Conservation (phyloP, 2,797 vertebrate species). For the Silurus lanzhouensis region DNA sequence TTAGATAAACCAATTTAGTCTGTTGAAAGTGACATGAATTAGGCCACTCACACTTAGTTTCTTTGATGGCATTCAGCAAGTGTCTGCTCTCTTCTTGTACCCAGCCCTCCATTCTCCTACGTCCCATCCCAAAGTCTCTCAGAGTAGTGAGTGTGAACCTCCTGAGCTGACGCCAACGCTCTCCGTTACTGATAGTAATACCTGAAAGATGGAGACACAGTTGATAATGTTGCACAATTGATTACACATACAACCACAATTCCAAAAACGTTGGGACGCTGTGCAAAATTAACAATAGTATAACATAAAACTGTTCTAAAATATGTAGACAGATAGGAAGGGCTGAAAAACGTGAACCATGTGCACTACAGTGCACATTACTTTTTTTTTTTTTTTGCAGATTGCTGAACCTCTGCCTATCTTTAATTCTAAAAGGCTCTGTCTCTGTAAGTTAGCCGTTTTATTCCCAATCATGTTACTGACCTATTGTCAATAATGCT, state of each 20-base stretch:
- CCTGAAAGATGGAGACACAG: conserved; percentile 54
- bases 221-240: not conserved
- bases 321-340: not conserved
- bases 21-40: not conserved
- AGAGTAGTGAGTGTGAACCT: conserved; percentile 70
- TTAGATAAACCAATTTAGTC: not conserved
- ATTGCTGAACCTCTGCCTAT: no score
- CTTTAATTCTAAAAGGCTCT: no score
- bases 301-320: no score
- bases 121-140: conserved; percentile 75
- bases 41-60: conserved; percentile 48
- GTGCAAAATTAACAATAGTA: no score
- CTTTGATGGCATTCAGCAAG: conserved; percentile 50
- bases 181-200: conserved; percentile 67
- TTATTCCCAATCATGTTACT: no score
- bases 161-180: conserved; percentile 68
- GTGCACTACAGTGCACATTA: conserved; percentile 9
- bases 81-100: conserved; percentile 70
- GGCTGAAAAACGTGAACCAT: conserved; percentile 41
- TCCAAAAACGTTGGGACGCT: no score
- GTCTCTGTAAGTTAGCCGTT: no score
- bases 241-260: not conserved
- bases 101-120: conserved; percentile 73
- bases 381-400: no score
- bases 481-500: no score